Evolutionary conservation across 1,140 invertebrate genomes (phyloP).

Genomic region (Ooceraea biroi): DNA sequence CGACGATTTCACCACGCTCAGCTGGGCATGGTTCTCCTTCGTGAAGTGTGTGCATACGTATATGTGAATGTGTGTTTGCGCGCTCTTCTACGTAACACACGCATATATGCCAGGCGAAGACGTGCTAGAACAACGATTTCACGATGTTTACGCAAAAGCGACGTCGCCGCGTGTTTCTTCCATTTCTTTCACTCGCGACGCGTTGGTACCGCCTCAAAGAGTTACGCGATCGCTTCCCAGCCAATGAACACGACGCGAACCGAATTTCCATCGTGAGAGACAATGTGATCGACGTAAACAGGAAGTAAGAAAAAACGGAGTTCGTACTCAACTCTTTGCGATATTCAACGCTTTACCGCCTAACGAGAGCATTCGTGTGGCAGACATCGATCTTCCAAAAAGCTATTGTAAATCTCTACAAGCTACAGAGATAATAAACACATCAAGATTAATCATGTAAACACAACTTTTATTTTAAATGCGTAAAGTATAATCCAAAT

Average conservation of each 20-base stretch:
- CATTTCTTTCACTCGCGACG: slow-evolving; percentile 31
- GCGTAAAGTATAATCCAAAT: no score
- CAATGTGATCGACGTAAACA: slow-evolving; percentile 35
- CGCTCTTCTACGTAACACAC: background rate
- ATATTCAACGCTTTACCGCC: slow-evolving; percentile 6
- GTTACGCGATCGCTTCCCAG: slow-evolving; percentile 11
- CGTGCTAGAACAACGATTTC: slow-evolving; percentile 44
- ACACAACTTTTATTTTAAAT: background rate
- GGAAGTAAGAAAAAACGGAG: slow-evolving; percentile 32
- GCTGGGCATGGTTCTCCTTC: slow-evolving; percentile 59
- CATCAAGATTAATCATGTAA: background rate
- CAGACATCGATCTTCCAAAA: background rate
- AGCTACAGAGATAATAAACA: no score
- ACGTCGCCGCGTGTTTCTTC: slow-evolving; percentile 13
- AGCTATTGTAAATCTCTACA: background rate
- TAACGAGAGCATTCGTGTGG: background rate
- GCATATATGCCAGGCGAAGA: background rate
- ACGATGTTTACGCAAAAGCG: slow-evolving; percentile 49
- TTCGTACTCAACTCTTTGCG: no score
- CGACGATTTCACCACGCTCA: slow-evolving; percentile 73
- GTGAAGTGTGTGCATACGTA: background rate
- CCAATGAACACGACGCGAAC: background rate
- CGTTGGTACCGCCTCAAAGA: background rate
- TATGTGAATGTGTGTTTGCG: background rate
- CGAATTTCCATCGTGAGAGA: background rate